phyloP scores from a whole-genome alignment of 2,113 vertebrate species.

The western clawed frog (Xenopus tropicalis) region DNA sequence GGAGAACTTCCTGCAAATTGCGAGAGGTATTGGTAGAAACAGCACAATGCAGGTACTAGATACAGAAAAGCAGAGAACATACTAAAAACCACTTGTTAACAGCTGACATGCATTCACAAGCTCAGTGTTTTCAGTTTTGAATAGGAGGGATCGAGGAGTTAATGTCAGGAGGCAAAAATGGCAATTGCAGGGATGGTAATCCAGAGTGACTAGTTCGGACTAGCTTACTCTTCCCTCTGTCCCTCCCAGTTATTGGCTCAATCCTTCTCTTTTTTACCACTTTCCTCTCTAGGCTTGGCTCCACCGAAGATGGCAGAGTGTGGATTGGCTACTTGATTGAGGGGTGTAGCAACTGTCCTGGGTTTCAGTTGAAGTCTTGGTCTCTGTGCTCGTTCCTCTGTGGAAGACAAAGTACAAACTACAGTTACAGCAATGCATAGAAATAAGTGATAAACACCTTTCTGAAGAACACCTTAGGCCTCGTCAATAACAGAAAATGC shows the following conservation, averaged over 20 bases:
- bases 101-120: slow-evolving; percentile 90
- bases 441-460: too few relatives aligned
- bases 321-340: slow-evolving; percentile 99
- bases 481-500: too few relatives aligned
- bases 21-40: slow-evolving; percentile 49
- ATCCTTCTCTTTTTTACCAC: slow-evolving; percentile 81
- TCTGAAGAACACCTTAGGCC: too few relatives aligned
- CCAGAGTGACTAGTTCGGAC: slow-evolving; percentile 60
- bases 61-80: slow-evolving; percentile 81
- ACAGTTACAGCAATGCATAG: not conserved
- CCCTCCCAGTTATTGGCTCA: slow-evolving; percentile 66
- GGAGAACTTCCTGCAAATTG: not conserved
- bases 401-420: slow-evolving; percentile 30
- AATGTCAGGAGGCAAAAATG: slow-evolving; percentile 72
- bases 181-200: slow-evolving; percentile 66
- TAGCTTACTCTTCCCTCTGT: slow-evolving; percentile 54
- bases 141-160: slow-evolving; percentile 57
- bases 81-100: slow-evolving; percentile 83
- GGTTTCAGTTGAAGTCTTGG: slow-evolving; percentile 96
- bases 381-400: slow-evolving; percentile 95
- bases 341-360: slow-evolving; percentile 87
- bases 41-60: slow-evolving; percentile 78
- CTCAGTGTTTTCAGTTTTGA: slow-evolving; percentile 75
- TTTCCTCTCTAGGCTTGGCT: slow-evolving; percentile 93
- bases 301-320: slow-evolving; percentile 97